phyloP scores from a whole-genome alignment of 2,888 invertebrate species.

The Papilio demoleus region DNA sequence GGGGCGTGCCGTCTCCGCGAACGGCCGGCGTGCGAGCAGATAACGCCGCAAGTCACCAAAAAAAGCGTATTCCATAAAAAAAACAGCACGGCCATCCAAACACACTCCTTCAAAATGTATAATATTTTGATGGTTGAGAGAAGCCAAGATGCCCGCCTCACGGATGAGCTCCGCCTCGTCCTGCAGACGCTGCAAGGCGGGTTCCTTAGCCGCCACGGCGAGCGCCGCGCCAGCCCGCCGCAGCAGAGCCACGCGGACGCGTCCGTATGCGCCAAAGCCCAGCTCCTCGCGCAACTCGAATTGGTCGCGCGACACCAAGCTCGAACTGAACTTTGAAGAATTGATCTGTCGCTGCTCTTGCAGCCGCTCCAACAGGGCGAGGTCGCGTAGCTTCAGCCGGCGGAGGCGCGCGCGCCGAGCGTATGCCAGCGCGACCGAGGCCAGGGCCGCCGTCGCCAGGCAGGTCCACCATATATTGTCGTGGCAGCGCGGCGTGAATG shows the following conservation, averaged over 20 bases:
- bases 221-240: conserved; percentile 48
- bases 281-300: conserved; percentile 56
- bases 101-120: conserved; percentile 90
- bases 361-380: conserved; percentile 45
- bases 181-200: conserved; percentile 83
- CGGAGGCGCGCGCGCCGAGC: conserved; percentile 81
- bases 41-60: conserved; percentile 95
- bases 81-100: conserved; percentile 91
- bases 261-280: conserved; percentile 64
- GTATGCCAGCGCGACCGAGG: conserved; percentile 81
- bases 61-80: conserved; percentile 95
- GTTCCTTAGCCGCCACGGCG: conserved; percentile 92
- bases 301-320: conserved; percentile 52
- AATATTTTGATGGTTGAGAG: conserved; percentile 93
- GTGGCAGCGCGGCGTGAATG: conserved; percentile 85
- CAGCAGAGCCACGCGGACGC: conserved; percentile 60
- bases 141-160: conserved; percentile 94
- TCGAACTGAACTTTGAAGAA: conserved; percentile 47
- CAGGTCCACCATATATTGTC: conserved; percentile 74
- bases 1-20: conserved; percentile 86
- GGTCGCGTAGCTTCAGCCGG: conserved; percentile 46
- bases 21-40: conserved; percentile 86
- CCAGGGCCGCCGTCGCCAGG: conserved; percentile 81
- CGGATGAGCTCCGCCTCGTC: conserved; percentile 89
- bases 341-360: conserved; percentile 52